Evolutionary conservation across 2,797 vertebrate genomes (phyloP).

Genomic region (Bradypodion pumilum): DNA sequence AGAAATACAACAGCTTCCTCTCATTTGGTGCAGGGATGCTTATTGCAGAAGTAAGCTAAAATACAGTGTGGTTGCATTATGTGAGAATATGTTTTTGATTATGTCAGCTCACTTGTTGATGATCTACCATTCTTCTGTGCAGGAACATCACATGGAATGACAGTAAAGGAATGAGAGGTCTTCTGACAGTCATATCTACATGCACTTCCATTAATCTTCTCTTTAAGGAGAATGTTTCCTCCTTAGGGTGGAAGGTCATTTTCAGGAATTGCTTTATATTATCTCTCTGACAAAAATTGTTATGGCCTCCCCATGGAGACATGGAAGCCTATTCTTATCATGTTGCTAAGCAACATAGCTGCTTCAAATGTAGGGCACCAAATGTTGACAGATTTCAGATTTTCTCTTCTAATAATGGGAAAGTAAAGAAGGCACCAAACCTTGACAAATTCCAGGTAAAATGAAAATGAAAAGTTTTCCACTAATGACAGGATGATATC

Average conservation of each 20-base stretch:
- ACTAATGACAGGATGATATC: not conserved
- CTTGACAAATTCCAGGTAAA: slow-evolving; percentile 2
- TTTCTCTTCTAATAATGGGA: not conserved
- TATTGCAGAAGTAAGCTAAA: not conserved
- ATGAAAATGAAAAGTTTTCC: not conserved
- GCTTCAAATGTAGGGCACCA: not conserved
- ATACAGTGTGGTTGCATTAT: not conserved
- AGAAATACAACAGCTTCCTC: not conserved
- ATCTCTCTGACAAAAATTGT: not conserved
- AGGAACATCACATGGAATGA: not conserved
- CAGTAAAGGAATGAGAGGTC: no score
- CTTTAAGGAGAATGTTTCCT: not conserved
- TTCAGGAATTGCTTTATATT: not conserved
- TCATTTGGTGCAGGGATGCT: no score
- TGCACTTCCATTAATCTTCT: not conserved
- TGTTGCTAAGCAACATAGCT: slow-evolving; percentile 11
- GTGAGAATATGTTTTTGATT: not conserved
- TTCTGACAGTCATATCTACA: not conserved
- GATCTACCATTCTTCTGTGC: not conserved
- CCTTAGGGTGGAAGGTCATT: not conserved
- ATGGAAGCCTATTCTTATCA: not conserved
- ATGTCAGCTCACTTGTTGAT: not conserved
- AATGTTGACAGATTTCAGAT: slow-evolving; percentile 8
- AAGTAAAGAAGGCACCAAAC: not conserved
- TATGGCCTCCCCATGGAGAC: not conserved